phyloP scores from a whole-genome alignment of 2,113 vertebrate genomes.

The Cyanoderma ruficeps region DNA sequence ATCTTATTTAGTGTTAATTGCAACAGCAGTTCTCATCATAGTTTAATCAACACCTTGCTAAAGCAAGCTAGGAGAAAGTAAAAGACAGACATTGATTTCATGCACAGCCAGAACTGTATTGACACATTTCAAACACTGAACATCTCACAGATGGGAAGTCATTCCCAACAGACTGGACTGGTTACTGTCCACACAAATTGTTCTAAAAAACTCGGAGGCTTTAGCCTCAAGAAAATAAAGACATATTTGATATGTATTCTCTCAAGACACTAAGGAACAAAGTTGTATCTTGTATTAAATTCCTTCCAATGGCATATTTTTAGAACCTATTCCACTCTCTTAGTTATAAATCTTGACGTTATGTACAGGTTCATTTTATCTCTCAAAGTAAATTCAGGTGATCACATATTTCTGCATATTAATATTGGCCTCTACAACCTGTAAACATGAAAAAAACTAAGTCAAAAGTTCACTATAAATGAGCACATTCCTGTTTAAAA shows the following conservation, averaged over 20 bases:
- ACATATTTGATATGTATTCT: not conserved
- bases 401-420: not conserved
- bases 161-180: not conserved
- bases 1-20: slow-evolving; percentile 59
- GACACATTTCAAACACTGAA: not conserved
- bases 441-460: not conserved
- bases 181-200: not conserved
- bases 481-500: not conserved
- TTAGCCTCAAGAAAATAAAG: not conserved
- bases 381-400: not conserved
- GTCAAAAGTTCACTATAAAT: not conserved
- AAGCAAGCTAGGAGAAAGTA: not conserved
- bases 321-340: not conserved
- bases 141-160: not conserved
- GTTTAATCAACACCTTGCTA: slow-evolving; percentile 67
- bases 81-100: slow-evolving; percentile 1
- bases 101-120: not conserved
- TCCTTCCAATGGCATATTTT: not conserved
- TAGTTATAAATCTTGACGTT: not conserved
- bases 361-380: not conserved
- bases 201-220: not conserved
- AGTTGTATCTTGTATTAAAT: not conserved
- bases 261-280: not conserved
- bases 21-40: not conserved
- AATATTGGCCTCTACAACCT: not conserved